These are phyloP conservation scores for Drosophila paulistorum DNA, from an alignment of 1,140 invertebrate species.

Conservation along the genomic window DNA sequence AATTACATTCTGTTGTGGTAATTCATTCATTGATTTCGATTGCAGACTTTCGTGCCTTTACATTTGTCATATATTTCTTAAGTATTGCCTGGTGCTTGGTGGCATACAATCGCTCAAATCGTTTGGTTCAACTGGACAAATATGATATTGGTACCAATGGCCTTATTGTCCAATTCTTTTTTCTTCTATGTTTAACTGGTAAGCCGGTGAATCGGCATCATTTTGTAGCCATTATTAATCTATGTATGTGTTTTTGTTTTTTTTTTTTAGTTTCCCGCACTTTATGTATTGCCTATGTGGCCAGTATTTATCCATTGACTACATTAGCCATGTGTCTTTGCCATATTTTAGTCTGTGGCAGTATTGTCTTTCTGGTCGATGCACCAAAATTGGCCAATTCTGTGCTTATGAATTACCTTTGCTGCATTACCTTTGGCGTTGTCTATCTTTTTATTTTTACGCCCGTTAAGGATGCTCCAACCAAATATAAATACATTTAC, in stretches of 20 bases:
- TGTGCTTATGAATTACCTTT: conserved; percentile 39
- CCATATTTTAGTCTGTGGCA: conserved; percentile 41
- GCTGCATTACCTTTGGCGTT: conserved; percentile 58
- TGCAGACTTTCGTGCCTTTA: conserved; percentile 49
- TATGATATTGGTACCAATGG: conserved; percentile 60
- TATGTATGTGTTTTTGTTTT: background rate
- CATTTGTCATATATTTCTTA: conserved; percentile 49
- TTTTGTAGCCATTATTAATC: background rate
- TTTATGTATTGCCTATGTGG: conserved; percentile 52
- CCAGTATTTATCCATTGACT: conserved; percentile 44
- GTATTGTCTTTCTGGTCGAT: conserved; percentile 52
- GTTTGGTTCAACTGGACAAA: conserved; percentile 58
- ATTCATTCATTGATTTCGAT: background rate
- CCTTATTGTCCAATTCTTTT: conserved; percentile 49
- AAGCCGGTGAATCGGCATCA: background rate
- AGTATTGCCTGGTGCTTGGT: conserved; percentile 63
- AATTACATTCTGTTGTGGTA: background rate
- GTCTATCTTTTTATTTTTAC: conserved; percentile 65
- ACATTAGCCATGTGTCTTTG: conserved; percentile 35
- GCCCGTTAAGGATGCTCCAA: conserved; percentile 56
- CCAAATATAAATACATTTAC: conserved; percentile 51
- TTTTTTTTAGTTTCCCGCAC: conserved; percentile 53
- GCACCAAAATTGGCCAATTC: conserved; percentile 43
- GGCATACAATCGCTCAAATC: conserved; percentile 62
- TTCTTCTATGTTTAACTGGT: conserved; percentile 57